These are phyloP conservation scores for Caenorhabditis becei DNA, from an alignment of 2,888 invertebrate genomes.

Conservation along the genomic window DNA sequence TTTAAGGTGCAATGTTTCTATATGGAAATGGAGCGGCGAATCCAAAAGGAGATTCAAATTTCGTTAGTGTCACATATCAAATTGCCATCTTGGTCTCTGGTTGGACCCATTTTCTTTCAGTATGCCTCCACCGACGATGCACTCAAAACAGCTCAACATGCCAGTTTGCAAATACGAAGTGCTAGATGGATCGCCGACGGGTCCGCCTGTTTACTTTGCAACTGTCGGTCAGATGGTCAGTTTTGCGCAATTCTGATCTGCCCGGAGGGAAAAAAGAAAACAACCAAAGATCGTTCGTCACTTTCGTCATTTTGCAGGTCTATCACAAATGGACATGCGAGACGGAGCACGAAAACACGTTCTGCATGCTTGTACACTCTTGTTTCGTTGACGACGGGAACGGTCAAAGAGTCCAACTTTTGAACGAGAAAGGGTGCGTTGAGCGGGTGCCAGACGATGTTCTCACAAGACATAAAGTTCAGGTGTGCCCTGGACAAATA, in stretches of 20 bases:
- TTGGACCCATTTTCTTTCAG: slow-evolving; percentile 63
- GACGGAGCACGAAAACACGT: slow-evolving; percentile 76
- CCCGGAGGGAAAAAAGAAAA: slow-evolving; percentile 1
- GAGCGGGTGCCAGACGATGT: neutral
- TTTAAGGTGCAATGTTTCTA: slow-evolving; percentile 80
- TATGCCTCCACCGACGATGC: slow-evolving; percentile 79
- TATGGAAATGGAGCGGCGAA: slow-evolving; percentile 79
- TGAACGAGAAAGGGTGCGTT: slow-evolving; percentile 77
- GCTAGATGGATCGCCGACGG: slow-evolving; percentile 77
- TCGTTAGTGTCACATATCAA: slow-evolving; percentile 67
- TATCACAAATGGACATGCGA: slow-evolving; percentile 82
- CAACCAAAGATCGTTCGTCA: slow-evolving; percentile 25
- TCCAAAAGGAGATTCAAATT: slow-evolving; percentile 77
- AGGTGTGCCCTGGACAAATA: slow-evolving; percentile 81
- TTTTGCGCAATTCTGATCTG: slow-evolving; percentile 16
- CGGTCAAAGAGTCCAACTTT: slow-evolving; percentile 77
- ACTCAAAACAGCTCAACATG: slow-evolving; percentile 80
- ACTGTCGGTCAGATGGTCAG: slow-evolving; percentile 80
- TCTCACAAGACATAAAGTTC: slow-evolving; percentile 1
- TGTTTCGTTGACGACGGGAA: slow-evolving; percentile 81
- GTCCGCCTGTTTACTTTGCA: slow-evolving; percentile 79
- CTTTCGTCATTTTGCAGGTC: slow-evolving; percentile 61
- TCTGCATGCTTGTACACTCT: slow-evolving; percentile 80
- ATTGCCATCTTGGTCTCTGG: slow-evolving; percentile 8
- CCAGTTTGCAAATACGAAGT: slow-evolving; percentile 81